Evolutionary conservation across 2,113 vertebrate genomes (phyloP), one percentile per base, ranked within the genome.

Genomic region (Saguinus midas): DNA sequence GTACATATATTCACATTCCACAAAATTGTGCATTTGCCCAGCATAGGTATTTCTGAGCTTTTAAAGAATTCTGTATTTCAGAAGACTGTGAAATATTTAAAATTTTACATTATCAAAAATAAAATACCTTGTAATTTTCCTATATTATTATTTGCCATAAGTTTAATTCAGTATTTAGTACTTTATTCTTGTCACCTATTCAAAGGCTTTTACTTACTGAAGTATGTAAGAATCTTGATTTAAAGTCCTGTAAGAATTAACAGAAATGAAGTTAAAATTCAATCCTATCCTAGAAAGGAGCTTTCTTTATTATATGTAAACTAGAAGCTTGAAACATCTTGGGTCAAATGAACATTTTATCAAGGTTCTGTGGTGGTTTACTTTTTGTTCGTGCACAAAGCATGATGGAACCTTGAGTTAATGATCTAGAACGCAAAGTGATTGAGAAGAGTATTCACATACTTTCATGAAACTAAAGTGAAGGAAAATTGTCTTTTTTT

Each of bases 181-280:
- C 55, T 82, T 72, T 91, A 87, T 86, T 94, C 12, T n/a, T 81
- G 3, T 57, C 50, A 68, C 13, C 73, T 81, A 61, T 61, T 83
- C 50, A 25, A 81, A 94, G 89, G 20, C 23, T 68, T 90, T 84
- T 91, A 95, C 68, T 72, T 86, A 85, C 20, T 76, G 5, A 96
- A 87, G 45, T 94, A 68, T 20, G 2, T 66, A 83, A 86, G 32
- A 78, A 79, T 78, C 50, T 86, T 80, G 40, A 85, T 48, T 70
- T 90, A 76, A 92, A 90, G 50, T 72, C n/a, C 27, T 66, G 0
- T 73, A 89, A 78, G 76, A 86, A 70, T 55, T 40, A 64, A 48
- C 86, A 37, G 82, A 96, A 96, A 87, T 61, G 13, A 90, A 83
- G 23, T 66, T 90, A 94, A 83, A 72, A 68, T 21, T 61, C 72